Conservation (phyloP, 1,140 invertebrate genomes). For the Nephotettix cincticeps region DNA sequence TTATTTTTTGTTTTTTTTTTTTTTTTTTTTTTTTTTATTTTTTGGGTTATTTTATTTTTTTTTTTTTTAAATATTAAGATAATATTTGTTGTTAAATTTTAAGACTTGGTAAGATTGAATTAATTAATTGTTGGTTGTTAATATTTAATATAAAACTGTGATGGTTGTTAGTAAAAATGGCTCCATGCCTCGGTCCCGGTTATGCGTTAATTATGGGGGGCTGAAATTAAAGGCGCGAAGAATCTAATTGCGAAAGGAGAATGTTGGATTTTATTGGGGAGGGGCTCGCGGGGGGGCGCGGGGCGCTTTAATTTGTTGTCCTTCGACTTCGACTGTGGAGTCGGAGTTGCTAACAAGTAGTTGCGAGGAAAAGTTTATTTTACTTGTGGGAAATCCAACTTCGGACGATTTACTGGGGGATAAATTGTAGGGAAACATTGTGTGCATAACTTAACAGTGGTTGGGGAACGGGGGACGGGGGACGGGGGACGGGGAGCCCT, state of each 20-base stretch:
- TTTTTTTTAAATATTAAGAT: no score
- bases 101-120: no score
- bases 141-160: no score
- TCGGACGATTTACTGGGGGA: not conserved
- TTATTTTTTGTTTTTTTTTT: no score
- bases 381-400: constrained; percentile 12
- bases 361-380: constrained; percentile 10
- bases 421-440: constrained; percentile 8
- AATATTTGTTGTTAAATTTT: no score
- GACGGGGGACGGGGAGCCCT: no score
- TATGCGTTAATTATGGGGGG: not conserved
- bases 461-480: not conserved
- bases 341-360: constrained; percentile 4
- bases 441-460: constrained; percentile 5
- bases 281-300: no score
- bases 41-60: no score
- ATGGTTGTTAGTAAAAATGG: no score
- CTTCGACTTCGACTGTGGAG: not conserved
- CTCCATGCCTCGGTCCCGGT: not conserved
- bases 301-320: constrained; percentile 5
- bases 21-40: no score
- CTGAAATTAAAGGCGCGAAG: not conserved
- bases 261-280: constrained; percentile 11
- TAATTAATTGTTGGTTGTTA: no score
- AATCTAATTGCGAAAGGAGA: constrained; percentile 8